Evolutionary conservation across 2,888 invertebrate species (phyloP).

Genomic region (Acanthopleura granulata): DNA sequence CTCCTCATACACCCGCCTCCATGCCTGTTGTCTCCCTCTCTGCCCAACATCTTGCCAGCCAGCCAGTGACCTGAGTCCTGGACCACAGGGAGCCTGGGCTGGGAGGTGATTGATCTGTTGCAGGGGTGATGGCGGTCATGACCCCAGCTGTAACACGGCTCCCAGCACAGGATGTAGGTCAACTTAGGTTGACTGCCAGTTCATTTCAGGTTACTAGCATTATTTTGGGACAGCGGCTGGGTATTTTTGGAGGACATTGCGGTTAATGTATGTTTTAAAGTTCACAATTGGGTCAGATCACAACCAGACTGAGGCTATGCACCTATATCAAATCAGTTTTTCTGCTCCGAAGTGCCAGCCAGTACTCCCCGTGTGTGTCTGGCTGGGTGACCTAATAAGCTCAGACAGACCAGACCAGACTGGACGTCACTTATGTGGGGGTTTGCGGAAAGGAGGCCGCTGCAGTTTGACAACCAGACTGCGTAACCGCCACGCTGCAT

Average conservation of each 20-base stretch:
- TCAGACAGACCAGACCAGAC: neutral
- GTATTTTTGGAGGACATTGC: slow-evolving; percentile 18
- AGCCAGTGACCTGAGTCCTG: no score
- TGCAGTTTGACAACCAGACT: no score
- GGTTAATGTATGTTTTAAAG: slow-evolving; percentile 20
- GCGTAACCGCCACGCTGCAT: no score
- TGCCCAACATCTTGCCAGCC: no score
- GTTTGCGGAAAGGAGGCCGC: no score
- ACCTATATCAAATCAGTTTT: slow-evolving; percentile 17
- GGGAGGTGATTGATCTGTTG: slow-evolving; percentile 3
- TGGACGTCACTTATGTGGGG: neutral
- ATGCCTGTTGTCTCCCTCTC: no score
- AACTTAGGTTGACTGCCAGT: slow-evolving; percentile 16
- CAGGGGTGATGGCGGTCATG: neutral
- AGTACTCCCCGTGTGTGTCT: neutral
- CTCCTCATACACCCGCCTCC: no score
- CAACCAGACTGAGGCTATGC: slow-evolving; percentile 13
- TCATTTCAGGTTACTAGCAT: slow-evolving; percentile 13
- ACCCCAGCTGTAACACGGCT: neutral
- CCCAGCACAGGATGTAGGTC: slow-evolving; percentile 2
- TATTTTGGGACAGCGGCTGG: slow-evolving; percentile 15
- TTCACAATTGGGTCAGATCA: slow-evolving; percentile 20
- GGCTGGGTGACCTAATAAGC: neutral
- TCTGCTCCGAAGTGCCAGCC: neutral
- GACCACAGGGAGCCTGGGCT: no score